phyloP scores from a whole-genome alignment of 2,888 invertebrate genomes.

The Ceratothoa steindachneri region DNA sequence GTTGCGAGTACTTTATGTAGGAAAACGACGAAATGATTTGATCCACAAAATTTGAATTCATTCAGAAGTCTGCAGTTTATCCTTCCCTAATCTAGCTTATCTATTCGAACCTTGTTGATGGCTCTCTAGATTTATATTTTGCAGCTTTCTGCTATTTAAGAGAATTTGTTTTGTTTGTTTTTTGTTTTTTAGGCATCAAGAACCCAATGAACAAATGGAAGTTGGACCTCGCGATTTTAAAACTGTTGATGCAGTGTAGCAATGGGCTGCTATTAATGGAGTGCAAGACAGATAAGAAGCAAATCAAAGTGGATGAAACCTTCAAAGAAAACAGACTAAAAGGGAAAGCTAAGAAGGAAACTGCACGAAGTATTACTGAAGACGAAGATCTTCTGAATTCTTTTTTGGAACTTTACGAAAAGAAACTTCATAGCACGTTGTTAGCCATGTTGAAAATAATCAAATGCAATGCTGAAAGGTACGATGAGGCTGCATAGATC shows the following conservation, averaged over 20 bases:
- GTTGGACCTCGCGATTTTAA: background rate
- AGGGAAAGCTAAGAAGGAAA: background rate
- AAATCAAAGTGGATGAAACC: background rate
- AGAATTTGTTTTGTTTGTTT: background rate
- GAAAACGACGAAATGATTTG: too few species aligned
- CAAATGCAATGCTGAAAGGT: background rate
- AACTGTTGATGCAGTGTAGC: background rate
- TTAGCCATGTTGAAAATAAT: background rate
- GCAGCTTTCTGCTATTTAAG: too few species aligned
- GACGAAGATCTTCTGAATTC: background rate
- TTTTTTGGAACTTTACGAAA: background rate
- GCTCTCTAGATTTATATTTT: too few species aligned
- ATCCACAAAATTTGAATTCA: too few species aligned
- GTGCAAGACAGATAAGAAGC: background rate
- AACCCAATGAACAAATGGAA: background rate
- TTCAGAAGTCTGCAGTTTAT: too few species aligned
- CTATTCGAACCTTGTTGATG: too few species aligned
- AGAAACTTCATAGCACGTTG: background rate
- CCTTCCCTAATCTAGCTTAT: too few species aligned
- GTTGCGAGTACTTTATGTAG: too few species aligned
- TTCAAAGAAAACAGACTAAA: background rate
- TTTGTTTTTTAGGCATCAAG: background rate
- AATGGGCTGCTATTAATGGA: background rate
- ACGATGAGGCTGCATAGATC: background rate
- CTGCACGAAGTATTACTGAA: background rate